Evolutionary conservation across 2,113 vertebrate genomes (phyloP).

Genomic region (Gadus chalcogrammus): DNA sequence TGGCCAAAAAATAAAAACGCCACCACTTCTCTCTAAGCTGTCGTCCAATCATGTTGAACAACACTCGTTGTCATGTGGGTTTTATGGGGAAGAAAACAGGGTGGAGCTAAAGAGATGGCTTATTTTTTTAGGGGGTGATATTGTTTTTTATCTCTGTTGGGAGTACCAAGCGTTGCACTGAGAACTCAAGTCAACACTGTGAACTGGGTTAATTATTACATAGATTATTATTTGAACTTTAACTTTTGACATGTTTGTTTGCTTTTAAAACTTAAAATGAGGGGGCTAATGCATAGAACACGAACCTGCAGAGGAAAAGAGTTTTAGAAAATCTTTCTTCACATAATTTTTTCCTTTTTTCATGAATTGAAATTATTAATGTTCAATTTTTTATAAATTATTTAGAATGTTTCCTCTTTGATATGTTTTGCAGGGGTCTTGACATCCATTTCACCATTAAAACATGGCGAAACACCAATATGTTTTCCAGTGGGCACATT

Average conservation of each 20-base stretch:
- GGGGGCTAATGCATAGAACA: too few species aligned
- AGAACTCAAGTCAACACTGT: too few species aligned
- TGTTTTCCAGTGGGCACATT: constrained; percentile 42
- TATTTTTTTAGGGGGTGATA: constrained; percentile 24
- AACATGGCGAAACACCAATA: neutral
- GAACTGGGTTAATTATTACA: too few species aligned
- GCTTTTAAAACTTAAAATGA: too few species aligned
- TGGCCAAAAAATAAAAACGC: too few species aligned
- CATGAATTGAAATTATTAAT: neutral
- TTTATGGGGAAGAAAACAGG: constrained; percentile 18
- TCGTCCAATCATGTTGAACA: constrained; percentile 31
- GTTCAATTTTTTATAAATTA: neutral
- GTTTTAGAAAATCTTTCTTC: neutral
- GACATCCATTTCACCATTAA: neutral
- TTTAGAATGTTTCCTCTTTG: neutral
- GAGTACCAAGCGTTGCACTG: too few species aligned
- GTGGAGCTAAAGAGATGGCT: constrained; percentile 42
- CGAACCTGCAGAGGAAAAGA: neutral
- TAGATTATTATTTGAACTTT: too few species aligned
- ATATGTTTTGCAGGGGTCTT: too few species aligned
- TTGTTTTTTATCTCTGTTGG: too few species aligned
- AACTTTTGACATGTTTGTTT: too few species aligned
- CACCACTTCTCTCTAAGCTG: too few species aligned
- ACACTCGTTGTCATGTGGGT: constrained; percentile 6
- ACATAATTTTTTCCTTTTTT: neutral